phyloP scores from a whole-genome alignment of 1,140 invertebrate species.

The Matsumurasca onukii region DNA sequence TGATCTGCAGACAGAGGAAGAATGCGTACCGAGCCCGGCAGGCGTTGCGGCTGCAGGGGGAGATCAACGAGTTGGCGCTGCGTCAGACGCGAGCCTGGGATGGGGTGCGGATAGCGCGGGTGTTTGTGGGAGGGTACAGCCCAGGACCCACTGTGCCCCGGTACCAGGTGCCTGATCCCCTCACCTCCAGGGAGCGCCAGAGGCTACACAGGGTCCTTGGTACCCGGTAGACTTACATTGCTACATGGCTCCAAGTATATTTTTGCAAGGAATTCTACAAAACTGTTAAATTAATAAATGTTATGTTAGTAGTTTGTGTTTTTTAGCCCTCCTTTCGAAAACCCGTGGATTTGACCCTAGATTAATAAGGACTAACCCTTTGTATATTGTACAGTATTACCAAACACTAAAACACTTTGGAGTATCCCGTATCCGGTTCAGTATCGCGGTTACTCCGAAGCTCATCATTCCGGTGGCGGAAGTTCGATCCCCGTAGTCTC shows the following conservation, averaged over 20 bases:
- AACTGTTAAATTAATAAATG: too few species aligned
- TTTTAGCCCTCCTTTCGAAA: too few species aligned
- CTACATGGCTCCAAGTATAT: background rate
- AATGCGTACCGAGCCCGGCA: background rate
- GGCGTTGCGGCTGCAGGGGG: background rate
- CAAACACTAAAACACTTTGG: too few species aligned
- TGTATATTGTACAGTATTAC: too few species aligned
- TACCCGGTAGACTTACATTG: background rate
- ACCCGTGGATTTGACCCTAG: too few species aligned
- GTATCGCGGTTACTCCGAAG: too few species aligned
- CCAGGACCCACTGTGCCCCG: background rate
- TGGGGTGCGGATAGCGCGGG: constrained; percentile 8
- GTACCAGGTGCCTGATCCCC: background rate
- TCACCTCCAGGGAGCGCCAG: constrained; percentile 10
- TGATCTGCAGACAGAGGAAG: background rate
- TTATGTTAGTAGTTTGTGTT: too few species aligned
- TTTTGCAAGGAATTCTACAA: background rate
- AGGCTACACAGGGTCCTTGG: background rate
- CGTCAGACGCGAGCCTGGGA: constrained; percentile 16
- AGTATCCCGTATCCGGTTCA: too few species aligned
- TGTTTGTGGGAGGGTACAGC: constrained; percentile 18
- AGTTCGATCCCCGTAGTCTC: too few species aligned
- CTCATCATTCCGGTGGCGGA: too few species aligned
- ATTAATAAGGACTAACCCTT: too few species aligned
- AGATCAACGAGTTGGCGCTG: constrained; percentile 4